A percentile compares a stretch with the other conserved stretches of the same genome.
These are phyloP conservation scores for Rousettus leschenaultii DNA, from an alignment of 2,113 vertebrate species.

Conservation along the genomic window DNA sequence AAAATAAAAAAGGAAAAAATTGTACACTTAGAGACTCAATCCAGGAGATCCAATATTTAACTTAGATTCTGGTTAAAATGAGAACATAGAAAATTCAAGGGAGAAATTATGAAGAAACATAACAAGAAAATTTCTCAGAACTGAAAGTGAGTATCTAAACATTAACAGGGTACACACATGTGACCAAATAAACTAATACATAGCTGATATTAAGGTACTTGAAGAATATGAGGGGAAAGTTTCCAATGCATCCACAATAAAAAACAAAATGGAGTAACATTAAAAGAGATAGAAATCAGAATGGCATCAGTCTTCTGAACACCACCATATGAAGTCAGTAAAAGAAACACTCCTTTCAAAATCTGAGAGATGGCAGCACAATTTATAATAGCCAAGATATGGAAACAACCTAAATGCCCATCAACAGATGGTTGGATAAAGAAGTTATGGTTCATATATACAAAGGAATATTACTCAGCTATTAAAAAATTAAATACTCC, in stretches of 20 bases:
- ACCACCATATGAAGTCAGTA: neutral
- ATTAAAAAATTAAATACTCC: too few relatives aligned
- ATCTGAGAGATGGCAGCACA: neutral
- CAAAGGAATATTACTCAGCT: too few relatives aligned
- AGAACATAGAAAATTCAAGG: neutral
- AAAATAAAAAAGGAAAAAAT: neutral
- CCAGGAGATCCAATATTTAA: neutral
- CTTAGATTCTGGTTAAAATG: neutral
- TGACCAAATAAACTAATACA: neutral
- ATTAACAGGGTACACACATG: neutral
- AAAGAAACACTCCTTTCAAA: constrained; percentile 2
- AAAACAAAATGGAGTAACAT: neutral
- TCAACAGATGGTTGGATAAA: too few relatives aligned
- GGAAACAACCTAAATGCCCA: too few relatives aligned
- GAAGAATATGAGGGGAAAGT: neutral
- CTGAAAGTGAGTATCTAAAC: neutral
- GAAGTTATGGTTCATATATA: too few relatives aligned
- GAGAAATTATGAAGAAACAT: neutral
- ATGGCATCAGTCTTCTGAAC: neutral
- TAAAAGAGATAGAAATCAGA: neutral
- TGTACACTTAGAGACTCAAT: neutral
- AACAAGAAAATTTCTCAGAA: neutral
- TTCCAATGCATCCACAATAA: neutral
- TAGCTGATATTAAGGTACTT: neutral
- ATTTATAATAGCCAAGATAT: too few relatives aligned